phyloP scores from a whole-genome alignment of 2,113 vertebrate genomes.

The Aptenodytes forsteri region DNA sequence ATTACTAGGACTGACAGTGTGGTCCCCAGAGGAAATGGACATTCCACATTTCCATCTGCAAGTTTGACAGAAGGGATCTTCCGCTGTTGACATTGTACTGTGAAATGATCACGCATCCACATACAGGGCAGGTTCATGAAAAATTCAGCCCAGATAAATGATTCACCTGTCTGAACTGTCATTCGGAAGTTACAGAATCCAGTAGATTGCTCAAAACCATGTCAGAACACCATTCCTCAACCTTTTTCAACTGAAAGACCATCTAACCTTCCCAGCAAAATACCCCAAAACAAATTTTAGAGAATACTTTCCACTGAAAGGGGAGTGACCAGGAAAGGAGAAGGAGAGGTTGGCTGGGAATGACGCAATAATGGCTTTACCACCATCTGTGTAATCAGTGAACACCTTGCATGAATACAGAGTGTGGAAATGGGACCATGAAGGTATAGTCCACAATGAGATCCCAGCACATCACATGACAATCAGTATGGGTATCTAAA shows the following conservation, averaged over 20 bases:
- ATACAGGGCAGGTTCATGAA: background rate
- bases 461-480: fast-evolving
- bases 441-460: background rate
- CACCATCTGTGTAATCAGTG: background rate
- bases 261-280: background rate
- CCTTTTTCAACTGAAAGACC: background rate
- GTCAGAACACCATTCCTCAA: background rate
- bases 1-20: background rate
- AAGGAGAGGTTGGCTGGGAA: background rate
- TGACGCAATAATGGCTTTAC: background rate
- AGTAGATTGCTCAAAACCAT: background rate
- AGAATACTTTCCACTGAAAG: background rate
- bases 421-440: background rate
- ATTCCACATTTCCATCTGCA: background rate
- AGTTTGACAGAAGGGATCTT: background rate
- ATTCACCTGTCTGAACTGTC: background rate
- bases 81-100: background rate
- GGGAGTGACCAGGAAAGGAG: background rate
- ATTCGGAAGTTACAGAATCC: background rate
- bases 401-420: background rate
- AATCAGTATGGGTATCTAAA: background rate
- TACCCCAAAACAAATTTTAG: background rate
- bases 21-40: background rate
- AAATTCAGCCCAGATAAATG: background rate
- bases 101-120: background rate